These are phyloP conservation scores for Pelecanus crispus DNA, from an alignment of 2,113 vertebrate species.

Conservation along the genomic window DNA sequence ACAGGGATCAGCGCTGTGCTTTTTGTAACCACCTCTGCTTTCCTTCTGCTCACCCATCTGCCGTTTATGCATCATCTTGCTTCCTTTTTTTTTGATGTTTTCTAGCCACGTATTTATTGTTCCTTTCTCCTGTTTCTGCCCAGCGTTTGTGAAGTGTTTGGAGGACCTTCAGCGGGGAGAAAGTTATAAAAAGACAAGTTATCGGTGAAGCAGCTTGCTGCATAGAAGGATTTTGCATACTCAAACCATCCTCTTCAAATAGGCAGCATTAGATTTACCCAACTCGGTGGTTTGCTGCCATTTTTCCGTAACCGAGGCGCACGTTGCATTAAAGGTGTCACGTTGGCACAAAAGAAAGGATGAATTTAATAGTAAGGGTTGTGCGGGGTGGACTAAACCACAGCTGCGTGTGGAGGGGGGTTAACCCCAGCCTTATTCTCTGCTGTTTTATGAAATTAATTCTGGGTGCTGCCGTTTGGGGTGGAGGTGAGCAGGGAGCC, in stretches of 20 bases:
- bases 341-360: background rate
- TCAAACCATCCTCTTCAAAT: background rate
- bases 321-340: fast-evolving
- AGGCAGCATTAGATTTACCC: background rate
- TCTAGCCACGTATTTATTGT: background rate
- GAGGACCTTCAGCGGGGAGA: background rate
- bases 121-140: background rate
- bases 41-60: background rate
- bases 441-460: background rate
- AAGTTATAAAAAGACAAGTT: background rate
- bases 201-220: background rate
- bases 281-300: background rate
- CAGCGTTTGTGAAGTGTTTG: background rate
- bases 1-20: background rate
- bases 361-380: background rate
- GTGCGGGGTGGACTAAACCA: background rate
- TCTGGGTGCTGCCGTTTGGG: background rate
- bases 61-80: background rate
- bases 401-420: background rate
- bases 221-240: background rate
- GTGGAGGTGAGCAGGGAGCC: background rate
- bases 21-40: background rate
- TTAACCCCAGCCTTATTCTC: background rate
- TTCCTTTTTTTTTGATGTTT: background rate
- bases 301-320: fast-evolving